Evolutionary conservation across 2,113 vertebrate genomes (phyloP), one percentile per base, ranked within the genome.

Genomic region (Prinia subflava): DNA sequence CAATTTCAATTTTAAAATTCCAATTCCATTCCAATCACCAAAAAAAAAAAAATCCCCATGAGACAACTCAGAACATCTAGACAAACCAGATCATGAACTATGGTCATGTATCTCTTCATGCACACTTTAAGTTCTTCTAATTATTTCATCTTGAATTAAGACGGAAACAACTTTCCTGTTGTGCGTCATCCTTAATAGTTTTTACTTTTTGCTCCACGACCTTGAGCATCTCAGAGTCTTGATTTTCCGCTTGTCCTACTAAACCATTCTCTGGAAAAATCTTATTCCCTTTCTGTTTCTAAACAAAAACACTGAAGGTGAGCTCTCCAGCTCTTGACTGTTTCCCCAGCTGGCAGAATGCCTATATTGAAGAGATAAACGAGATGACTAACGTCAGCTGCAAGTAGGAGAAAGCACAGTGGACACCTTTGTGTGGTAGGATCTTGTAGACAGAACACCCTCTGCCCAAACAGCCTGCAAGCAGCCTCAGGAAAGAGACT

Each of bases 241-340:
- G 17, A 90, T 83, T 90, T 95, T 93, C 79, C 0, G 0, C 55
- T 62, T 88, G 90, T 50, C 85, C 68, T 83, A 80, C 46, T 62
- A 90, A 91, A 50, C 47, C 75, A 74, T 57, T 74, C 90, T 80
- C 71, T 81, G 44, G 75, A 94, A 94, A 94, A 86, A 65, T n/a
- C 13, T 30, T 81, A 79, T 65, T 84, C 89, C 68, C 27, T 60
- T 91, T 91, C 74, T 81, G 79, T 39, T 95, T 64, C 92, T 80
- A 86, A 95, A 81, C 85, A 86, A 21, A 83, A 73, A 21, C 30
- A 69, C 42, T 79, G 21, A 78, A 82, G 39, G 52, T 87, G 35
- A 75, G 69, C 67, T 65, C 53, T 79, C 41, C 28, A 47, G 24
- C 42, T 68, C 62, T 60, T 53, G 49, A 65, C 67, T 37, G 37